Conservation (phyloP, 2,888 invertebrate genomes). For the Lysandra bellargus region DNA sequence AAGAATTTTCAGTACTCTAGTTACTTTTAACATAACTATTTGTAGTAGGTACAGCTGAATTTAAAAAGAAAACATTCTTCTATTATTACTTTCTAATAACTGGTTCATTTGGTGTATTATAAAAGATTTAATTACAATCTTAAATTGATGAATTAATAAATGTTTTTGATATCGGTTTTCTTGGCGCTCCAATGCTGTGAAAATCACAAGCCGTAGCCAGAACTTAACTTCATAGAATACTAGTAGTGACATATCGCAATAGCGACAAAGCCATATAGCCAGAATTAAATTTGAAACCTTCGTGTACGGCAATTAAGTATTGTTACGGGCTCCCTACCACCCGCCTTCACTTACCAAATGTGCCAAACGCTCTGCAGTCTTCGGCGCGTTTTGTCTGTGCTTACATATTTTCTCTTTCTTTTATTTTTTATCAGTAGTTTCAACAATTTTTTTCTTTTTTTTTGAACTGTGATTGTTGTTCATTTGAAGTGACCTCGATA, state of each 20-base stretch:
- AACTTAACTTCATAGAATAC: neutral
- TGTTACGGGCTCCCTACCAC: conserved; percentile 45
- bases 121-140: too few species aligned
- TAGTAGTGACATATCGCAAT: neutral
- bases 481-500: conserved; percentile 32
- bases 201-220: conserved; percentile 29
- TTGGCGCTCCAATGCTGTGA: conserved; percentile 38
- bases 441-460: conserved; percentile 3
- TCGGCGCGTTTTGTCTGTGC: conserved; percentile 43
- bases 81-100: too few species aligned
- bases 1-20: too few species aligned
- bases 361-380: conserved; percentile 44
- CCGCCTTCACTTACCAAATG: conserved; percentile 39
- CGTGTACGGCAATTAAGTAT: conserved; percentile 37
- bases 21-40: too few species aligned
- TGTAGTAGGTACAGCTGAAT: too few species aligned
- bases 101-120: too few species aligned
- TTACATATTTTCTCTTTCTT: conserved; percentile 36
- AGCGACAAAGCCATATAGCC: neutral
- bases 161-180: neutral
- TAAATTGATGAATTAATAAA: too few species aligned
- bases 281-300: conserved; percentile 28
- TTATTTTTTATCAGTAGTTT: neutral
- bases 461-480: neutral
- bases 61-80: too few species aligned